Evolutionary conservation across 2,113 vertebrate genomes (phyloP), one percentile per base, ranked within the genome.

Genomic region (Dendropsophus ebraccatus): DNA sequence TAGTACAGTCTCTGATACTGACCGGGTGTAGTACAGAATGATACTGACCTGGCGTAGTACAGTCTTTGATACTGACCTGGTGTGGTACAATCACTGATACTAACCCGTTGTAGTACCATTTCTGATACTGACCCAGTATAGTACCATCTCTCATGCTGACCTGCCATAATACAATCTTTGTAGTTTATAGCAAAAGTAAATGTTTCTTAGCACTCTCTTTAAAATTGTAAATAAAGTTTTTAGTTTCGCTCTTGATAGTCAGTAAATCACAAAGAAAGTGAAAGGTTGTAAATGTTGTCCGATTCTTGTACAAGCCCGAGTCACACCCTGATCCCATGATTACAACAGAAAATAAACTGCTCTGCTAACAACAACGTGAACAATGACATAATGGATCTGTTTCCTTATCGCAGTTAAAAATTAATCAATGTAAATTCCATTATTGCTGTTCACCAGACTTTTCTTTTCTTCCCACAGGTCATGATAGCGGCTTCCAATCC

Each of bases 341-440:
- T 28, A 28, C 12, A 62, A 8, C 0, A 77, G 21, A 45, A 62
- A 62, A 45, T 25, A 80, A 81, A 65, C 32, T 62, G 21, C 75
- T 32, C 16, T 23, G 14, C n/a, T 11, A 56, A 30, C 19, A 37
- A 45, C 13, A 28, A 81, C 65, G 4, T 28, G n/a, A 45, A n/a
- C 13, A 28, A 6, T 25, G 41, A 45, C 35, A 58, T 25, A 45
- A n/a, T 14, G 8, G 28, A 81, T 81, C 49, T 77, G 10, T 32
- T 52, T 77, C 19, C 49, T 77, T 54, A 77, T 77, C 74, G 6
- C 28, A 54, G 74, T 54, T 77, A 77, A 77, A 52, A 52, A 77
- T 77, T 77, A 54, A 77, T 77, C 25, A 77, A 30, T 21, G 73
- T 50, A 75, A 75, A 19, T 54, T 19, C 16, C 16, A 76, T 30